Conservation (phyloP, 2,888 invertebrate species). For the Hirtodrosophila duncani region DNA sequence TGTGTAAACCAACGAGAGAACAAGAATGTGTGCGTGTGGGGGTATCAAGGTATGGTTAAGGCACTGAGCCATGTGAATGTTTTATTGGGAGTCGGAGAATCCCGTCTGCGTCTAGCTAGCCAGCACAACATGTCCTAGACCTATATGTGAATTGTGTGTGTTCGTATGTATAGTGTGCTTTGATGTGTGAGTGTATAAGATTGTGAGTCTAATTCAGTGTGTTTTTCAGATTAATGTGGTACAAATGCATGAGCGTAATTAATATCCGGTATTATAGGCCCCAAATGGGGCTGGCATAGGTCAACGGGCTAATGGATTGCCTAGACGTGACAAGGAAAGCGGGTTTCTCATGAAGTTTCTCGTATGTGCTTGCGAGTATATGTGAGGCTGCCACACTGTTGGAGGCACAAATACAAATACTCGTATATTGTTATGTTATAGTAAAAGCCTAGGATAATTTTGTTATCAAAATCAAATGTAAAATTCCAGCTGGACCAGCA, state of each 20-base stretch:
- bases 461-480: too few species aligned
- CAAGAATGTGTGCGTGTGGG: constrained; percentile 1
- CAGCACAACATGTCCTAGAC: neutral
- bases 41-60: constrained; percentile 6
- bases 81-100: constrained; percentile 11
- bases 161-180: constrained; percentile 52
- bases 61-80: constrained; percentile 21
- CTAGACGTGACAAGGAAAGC: constrained; percentile 29
- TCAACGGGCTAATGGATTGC: constrained; percentile 43
- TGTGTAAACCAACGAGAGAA: neutral
- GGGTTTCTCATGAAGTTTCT: neutral
- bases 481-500: too few species aligned
- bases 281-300: neutral
- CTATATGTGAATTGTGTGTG: too few species aligned
- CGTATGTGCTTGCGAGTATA: neutral
- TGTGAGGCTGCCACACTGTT: constrained; percentile 2
- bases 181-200: constrained; percentile 24
- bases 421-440: too few species aligned
- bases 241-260: constrained; percentile 56
- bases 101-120: constrained; percentile 1
- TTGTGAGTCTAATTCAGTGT: constrained; percentile 36
- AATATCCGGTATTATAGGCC: constrained; percentile 48
- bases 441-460: neutral
- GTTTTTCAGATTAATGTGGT: constrained; percentile 42
- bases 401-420: too few species aligned